phyloP scores from a whole-genome alignment of 1,140 invertebrate species.

The Diorhabda sublineata region DNA sequence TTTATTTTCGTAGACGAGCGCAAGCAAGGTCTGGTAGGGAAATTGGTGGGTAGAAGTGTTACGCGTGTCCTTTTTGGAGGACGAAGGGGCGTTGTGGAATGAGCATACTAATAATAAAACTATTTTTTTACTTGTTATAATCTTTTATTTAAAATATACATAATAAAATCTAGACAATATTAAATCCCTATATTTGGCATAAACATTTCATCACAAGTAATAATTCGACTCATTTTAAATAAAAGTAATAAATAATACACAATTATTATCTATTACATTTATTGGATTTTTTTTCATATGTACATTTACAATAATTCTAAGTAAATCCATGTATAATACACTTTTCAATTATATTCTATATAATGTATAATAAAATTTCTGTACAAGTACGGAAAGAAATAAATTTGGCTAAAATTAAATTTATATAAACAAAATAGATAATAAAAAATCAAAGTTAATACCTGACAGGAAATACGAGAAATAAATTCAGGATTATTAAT shows the following conservation, averaged over 20 bases:
- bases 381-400: neutral
- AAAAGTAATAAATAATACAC: conserved; percentile 22
- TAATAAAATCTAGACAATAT: conserved; percentile 47
- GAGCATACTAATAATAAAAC: no score
- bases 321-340: conserved; percentile 1
- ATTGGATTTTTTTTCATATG: neutral
- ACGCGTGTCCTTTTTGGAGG: no score
- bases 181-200: conserved; percentile 44
- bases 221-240: conserved; percentile 44
- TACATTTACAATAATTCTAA: neutral
- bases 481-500: no score
- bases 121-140: neutral
- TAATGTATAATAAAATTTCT: conserved; percentile 2
- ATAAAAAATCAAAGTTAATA: no score
- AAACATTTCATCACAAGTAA: conserved; percentile 47
- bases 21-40: no score
- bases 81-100: no score
- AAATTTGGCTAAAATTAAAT: no score
- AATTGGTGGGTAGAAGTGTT: no score
- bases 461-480: no score
- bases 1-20: no score
- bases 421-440: no score
- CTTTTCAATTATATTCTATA: neutral
- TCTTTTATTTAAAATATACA: conserved; percentile 49
- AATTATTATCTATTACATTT: neutral